Base-by-base conservation (phyloP, 1,140 invertebrate species). In the Halictus rubicundus region DNA sequence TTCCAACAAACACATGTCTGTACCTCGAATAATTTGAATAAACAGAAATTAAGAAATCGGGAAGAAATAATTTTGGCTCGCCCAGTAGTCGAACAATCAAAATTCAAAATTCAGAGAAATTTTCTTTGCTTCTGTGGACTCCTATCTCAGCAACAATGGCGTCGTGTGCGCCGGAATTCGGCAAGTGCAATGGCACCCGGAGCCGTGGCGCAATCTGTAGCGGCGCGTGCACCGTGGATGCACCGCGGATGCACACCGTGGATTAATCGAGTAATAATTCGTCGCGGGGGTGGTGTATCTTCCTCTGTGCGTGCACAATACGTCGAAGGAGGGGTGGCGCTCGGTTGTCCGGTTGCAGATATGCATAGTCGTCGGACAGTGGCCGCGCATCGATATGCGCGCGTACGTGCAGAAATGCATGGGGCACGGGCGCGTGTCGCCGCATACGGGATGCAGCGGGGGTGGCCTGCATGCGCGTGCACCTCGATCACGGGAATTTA, bases 401-500 rank as follows among this genome's bases (percentile, higher is more conserved):
- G 25, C 27, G 32, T 70, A 52, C 75, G 75, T 71, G 68, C 75
- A 64, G 69, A 78, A 71, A 78, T 78, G 68, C 76, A 63, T n/a
- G 9, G 19, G 60, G 68, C 76, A 63, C 9, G 9, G 19, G 60
- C 49, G 32, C 73, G 73, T 68, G 65, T 42, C 59, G 14, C 6
- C 21, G 75, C 75, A 78, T 78, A 71, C 75, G 32, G 32, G 42
- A 42, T 42, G 12, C 12, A 42, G 32, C 23, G 9, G 57, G 23
- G 21, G 25, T 68, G 63, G 64, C 59, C 69, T 75, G 66, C 52
- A 70, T 52, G 6, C 21, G 54, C 54, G 49, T 25, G n/a, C 52
- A 76, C 68, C 78, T 75, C 82, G 59, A 84, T 84, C 82, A 64
- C 39, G 61, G 6, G 72, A 82, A 84, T 84, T 84, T 82, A 84